Base-by-base conservation (phyloP, 2,888 invertebrate species). In the Conistra vaccinii region DNA sequence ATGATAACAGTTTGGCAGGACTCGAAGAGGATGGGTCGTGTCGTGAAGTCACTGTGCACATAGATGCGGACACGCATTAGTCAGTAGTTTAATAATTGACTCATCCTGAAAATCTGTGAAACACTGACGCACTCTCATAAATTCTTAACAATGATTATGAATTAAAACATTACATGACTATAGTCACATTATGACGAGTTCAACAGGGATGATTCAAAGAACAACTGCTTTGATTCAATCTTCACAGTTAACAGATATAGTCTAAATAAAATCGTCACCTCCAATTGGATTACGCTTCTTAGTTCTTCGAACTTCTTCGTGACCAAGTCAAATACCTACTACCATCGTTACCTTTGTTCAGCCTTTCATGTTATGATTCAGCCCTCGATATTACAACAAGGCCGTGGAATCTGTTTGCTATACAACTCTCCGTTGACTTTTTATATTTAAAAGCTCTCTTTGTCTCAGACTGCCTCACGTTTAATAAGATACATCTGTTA, bases 401-500 rank as follows among this genome's bases (percentile, higher is more conserved):
- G 78, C 80, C 83, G 70, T 81, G 66, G 78, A 89, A 87, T 88
- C 85, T 86, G 89, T 87, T 88, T 82, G 87, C 86, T 76, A 83
- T 87, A 80, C 86, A 80, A 85, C 82, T 85, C 78, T 78, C 73
- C 75, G 87, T 82, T 70, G 87, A 87, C 86, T 88, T 89, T 84
- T 89, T 90, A 89, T 88, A 86, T 92, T 89, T 89, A 84, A 90
- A 91, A 89, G 86, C 88, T 85, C 80, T 91, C 91, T 92, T 90
- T 92, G 90, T 90, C 85, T 87, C 86, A 81, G 81, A 89, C 87
- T 87, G 87, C 88, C 89, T 85, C 87, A 80, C 85, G 85, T 89
- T 87, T 91, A 91, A 92, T 91, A 91, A 89, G 91, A 92, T 86
- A 90, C 92, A 94, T 94, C 92, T 93, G 93, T 90, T 92, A 85